phyloP scores from a whole-genome alignment of 2,797 vertebrate species.

The Micrastur ruficollis region DNA sequence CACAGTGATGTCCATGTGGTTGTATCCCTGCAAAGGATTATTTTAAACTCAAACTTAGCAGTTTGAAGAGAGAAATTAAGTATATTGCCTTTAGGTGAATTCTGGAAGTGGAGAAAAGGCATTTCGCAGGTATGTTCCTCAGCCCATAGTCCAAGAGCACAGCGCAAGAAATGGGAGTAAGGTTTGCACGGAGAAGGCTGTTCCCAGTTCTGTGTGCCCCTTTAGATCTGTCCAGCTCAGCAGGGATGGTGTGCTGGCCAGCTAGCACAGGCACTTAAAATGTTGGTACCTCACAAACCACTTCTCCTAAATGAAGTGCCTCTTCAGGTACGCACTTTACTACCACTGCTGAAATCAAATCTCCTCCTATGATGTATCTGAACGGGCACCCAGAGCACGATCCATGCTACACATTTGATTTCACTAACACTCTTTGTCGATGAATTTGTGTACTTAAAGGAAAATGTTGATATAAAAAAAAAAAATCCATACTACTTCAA shows the following conservation, averaged over 20 bases:
- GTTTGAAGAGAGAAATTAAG: background rate
- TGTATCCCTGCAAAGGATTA: background rate
- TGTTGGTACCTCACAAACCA: background rate
- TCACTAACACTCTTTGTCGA: background rate
- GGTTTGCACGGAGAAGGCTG: background rate
- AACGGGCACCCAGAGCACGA: accelerated
- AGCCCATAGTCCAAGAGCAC: background rate
- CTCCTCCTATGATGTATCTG: background rate
- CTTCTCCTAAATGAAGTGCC: background rate
- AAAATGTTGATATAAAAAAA: background rate
- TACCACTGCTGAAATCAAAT: background rate
- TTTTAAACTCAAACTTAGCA: background rate
- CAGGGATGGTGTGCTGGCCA: background rate
- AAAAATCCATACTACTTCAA: background rate
- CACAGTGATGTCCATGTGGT: background rate
- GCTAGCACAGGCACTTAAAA: background rate
- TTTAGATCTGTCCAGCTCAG: background rate
- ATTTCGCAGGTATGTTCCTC: background rate
- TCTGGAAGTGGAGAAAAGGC: background rate
- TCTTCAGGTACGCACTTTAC: accelerated
- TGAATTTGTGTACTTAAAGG: background rate
- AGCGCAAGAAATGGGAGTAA: background rate
- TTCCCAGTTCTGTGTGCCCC: background rate
- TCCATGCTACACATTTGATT: background rate
- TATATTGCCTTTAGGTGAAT: background rate